Percentiles rank a stretch among this genome's conserved stretches.
phyloP scores from a whole-genome alignment of 1,140 invertebrate species.

The Papilio xuthus region DNA sequence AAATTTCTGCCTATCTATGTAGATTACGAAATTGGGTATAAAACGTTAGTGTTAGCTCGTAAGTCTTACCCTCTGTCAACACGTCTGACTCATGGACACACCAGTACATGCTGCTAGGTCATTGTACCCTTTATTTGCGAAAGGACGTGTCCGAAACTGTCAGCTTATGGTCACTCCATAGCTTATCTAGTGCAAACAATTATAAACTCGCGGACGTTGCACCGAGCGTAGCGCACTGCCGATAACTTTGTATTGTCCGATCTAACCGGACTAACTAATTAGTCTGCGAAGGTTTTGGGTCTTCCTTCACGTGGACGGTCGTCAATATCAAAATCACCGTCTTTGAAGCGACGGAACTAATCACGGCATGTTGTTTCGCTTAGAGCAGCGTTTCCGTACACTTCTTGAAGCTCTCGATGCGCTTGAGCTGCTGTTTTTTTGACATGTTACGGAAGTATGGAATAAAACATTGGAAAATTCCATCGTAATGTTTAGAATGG shows the following conservation, averaged over 20 bases:
- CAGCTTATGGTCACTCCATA: not conserved
- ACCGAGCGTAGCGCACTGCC: constrained; percentile 7
- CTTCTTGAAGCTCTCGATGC: too few relatives aligned
- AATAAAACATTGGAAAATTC: constrained; percentile 13
- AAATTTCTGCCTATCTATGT: not conserved
- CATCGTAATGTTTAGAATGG: not conserved
- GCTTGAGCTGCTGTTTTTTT: too few relatives aligned
- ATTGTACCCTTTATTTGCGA: not conserved
- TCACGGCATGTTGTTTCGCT: too few relatives aligned
- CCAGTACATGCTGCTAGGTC: not conserved
- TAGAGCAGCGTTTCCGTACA: too few relatives aligned
- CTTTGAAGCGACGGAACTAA: too few relatives aligned
- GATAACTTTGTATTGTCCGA: constrained; percentile 35
- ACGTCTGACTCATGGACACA: not conserved
- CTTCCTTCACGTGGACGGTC: too few relatives aligned
- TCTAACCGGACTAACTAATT: too few relatives aligned
- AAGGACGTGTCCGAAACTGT: not conserved
- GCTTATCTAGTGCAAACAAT: constrained; percentile 35
- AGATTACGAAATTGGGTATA: not conserved
- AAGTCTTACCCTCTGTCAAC: not conserved
- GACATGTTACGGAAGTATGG: not conserved
- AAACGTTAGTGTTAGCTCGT: not conserved
- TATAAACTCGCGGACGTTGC: constrained; percentile 34
- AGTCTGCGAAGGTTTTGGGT: too few relatives aligned
- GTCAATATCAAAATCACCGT: too few relatives aligned